Percentiles rank a stretch among this genome's conserved stretches.
Evolutionary conservation across 2,797 vertebrate species (phyloP).

Genomic region (Onychomys arenicola): DNA sequence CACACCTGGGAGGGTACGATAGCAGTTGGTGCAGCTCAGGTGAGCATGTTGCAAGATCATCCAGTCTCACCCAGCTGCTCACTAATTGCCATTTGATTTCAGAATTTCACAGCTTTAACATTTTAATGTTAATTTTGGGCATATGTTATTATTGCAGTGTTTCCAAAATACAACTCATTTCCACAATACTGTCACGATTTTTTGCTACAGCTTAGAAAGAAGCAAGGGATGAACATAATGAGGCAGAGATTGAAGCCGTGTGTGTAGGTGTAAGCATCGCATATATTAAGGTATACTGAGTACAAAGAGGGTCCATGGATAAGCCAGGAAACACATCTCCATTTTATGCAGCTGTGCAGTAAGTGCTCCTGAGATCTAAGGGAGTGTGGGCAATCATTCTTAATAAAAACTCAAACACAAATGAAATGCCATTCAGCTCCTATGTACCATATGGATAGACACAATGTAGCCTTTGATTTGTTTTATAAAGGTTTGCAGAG

Average conservation of each 20-base stretch:
- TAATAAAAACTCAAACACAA: conserved; percentile 3
- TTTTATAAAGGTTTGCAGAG: background rate
- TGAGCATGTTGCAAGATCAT: background rate
- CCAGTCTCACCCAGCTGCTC: background rate
- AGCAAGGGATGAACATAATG: background rate
- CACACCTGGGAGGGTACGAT: background rate
- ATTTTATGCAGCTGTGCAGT: background rate
- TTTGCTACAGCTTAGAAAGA: conserved; percentile 16
- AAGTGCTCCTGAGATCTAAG: background rate
- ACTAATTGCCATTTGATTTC: background rate
- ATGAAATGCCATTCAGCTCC: background rate
- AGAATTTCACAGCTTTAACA: background rate
- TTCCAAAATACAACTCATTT: conserved; percentile 46
- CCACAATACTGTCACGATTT: background rate
- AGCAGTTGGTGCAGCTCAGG: background rate
- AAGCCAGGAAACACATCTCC: background rate
- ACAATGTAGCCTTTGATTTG: background rate
- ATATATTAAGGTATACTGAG: background rate
- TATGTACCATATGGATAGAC: background rate
- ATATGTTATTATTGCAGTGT: background rate
- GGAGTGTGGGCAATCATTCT: background rate
- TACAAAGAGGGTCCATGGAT: background rate
- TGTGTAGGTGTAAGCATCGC: too few species aligned
- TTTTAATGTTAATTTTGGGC: background rate
- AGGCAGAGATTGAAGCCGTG: background rate